A percentile compares a stretch with the other conserved stretches of the same genome.
These are phyloP conservation scores for Perithous albicinctus DNA, from an alignment of 2,888 invertebrate species.

Conservation along the genomic window DNA sequence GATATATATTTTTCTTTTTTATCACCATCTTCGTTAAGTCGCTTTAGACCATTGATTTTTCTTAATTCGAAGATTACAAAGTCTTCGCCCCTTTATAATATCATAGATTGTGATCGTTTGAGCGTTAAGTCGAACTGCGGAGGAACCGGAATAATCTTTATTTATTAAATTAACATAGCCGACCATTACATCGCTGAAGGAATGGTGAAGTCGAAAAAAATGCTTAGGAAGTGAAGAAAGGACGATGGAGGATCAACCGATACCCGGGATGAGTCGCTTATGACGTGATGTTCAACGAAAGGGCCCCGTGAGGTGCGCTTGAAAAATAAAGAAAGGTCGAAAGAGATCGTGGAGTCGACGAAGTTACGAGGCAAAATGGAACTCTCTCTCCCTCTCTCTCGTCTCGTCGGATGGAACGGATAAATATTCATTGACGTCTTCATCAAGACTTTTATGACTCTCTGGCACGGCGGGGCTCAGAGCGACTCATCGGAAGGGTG, in stretches of 20 bases:
- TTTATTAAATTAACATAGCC: slow-evolving; percentile 59
- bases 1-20: slow-evolving; percentile 45
- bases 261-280: slow-evolving; percentile 39
- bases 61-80: slow-evolving; percentile 47
- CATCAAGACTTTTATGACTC: slow-evolving; percentile 82
- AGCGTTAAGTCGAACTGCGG: slow-evolving; percentile 11
- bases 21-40: slow-evolving; percentile 48
- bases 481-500: slow-evolving; percentile 33
- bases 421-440: slow-evolving; percentile 84
- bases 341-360: slow-evolving; percentile 60
- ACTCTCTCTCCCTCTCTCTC: slow-evolving; percentile 23
- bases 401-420: slow-evolving; percentile 72
- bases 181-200: slow-evolving; percentile 21
- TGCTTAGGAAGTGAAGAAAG: slow-evolving; percentile 1
- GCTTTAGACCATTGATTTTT: slow-evolving; percentile 44
- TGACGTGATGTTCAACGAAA: slow-evolving; percentile 25
- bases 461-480: slow-evolving; percentile 50
- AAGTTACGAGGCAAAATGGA: slow-evolving; percentile 66
- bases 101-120: slow-evolving; percentile 40
- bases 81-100: slow-evolving; percentile 19
- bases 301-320: slow-evolving; percentile 28
- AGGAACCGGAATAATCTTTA: slow-evolving; percentile 53
- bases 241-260: slow-evolving; percentile 43
- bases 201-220: slow-evolving; percentile 18
- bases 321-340: slow-evolving; percentile 48